Conservation (phyloP, 2,113 vertebrate species). For the Cinclus cinclus region DNA sequence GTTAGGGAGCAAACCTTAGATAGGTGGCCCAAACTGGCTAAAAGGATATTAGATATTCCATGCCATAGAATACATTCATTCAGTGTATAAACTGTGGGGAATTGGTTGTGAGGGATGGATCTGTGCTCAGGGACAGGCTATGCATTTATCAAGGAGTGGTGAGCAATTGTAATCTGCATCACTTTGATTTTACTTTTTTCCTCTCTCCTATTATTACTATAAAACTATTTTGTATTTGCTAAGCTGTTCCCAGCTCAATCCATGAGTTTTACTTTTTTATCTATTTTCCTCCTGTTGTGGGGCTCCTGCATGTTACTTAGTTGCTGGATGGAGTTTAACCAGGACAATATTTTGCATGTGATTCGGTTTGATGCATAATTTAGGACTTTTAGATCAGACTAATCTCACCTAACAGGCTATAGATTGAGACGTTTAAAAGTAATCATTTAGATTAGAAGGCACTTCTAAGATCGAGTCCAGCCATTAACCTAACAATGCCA, state of each 20-base stretch:
- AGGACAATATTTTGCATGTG: fast-evolving
- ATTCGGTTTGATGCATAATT: not conserved
- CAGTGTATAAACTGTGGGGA: not conserved
- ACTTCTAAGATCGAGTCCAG: not conserved
- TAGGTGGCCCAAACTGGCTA: not conserved
- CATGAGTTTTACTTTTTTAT: not conserved
- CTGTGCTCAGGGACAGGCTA: not conserved
- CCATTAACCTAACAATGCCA: not conserved
- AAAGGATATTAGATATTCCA: not conserved
- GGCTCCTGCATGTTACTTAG: not conserved
- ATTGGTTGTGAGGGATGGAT: fast-evolving
- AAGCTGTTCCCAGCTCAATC: not conserved
- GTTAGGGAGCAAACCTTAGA: not conserved
- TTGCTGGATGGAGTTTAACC: not conserved
- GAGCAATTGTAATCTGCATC: not conserved
- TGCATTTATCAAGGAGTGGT: no score
- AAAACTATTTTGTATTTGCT: not conserved
- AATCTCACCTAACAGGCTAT: not conserved
- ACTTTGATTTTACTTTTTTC: not conserved
- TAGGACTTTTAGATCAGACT: not conserved
- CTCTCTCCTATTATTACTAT: not conserved
- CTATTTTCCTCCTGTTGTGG: not conserved
- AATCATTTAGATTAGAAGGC: not conserved
- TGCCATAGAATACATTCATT: not conserved
- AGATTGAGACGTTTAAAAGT: not conserved